These are phyloP conservation scores for Craterocephalus amniculus DNA, from an alignment of 2,797 vertebrate species.

Conservation along the genomic window DNA sequence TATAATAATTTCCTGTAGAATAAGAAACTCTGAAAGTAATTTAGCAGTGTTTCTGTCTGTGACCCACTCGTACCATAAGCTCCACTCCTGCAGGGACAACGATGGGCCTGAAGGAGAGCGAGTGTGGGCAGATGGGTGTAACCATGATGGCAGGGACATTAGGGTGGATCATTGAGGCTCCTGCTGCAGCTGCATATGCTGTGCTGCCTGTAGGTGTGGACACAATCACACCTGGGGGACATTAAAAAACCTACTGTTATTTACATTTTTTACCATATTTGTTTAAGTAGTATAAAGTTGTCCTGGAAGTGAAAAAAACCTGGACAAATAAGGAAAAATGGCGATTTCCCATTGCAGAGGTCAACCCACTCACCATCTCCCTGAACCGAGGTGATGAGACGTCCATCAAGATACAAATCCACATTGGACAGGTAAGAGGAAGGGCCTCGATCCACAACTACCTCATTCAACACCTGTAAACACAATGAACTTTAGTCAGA, in stretches of 20 bases:
- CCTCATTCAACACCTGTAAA: constrained; percentile 85
- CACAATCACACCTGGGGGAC: constrained; percentile 83
- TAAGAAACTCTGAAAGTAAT: background rate
- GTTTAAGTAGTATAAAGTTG: background rate
- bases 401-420: constrained; percentile 85
- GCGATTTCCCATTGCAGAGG: too few relatives aligned
- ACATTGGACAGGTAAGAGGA: constrained; percentile 88
- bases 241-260: background rate
- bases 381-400: constrained; percentile 88
- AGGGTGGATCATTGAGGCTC: constrained; percentile 89
- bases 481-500: constrained; percentile 5
- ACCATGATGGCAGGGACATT: constrained; percentile 89
- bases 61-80: constrained; percentile 74
- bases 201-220: constrained; percentile 88
- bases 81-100: constrained; percentile 88
- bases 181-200: constrained; percentile 85
- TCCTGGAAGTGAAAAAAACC: background rate
- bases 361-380: constrained; percentile 79
- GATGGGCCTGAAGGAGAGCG: constrained; percentile 87
- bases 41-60: background rate
- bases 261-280: background rate
- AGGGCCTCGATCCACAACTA: constrained; percentile 86
- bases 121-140: constrained; percentile 88
- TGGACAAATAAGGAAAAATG: background rate
- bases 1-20: background rate